These are phyloP conservation scores for Melanogrammus aeglefinus DNA, from an alignment of 2,797 vertebrate genomes.

Conservation along the genomic window DNA sequence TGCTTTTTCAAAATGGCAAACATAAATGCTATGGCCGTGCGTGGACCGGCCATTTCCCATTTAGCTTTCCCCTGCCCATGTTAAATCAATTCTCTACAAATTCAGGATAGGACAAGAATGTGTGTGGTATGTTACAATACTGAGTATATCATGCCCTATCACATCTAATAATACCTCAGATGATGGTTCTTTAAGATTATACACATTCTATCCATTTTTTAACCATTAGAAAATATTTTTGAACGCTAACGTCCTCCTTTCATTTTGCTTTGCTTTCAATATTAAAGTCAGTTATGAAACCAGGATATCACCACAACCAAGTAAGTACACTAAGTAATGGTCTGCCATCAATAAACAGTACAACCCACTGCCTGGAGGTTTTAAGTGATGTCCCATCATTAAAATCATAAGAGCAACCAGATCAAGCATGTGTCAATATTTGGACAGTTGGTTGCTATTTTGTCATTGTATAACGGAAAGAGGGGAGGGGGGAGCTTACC, in stretches of 20 bases:
- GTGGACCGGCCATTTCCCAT: not conserved
- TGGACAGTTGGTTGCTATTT: not conserved
- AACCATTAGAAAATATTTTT: not conserved
- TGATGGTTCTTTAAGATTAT: too few species aligned
- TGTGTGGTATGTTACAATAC: not conserved
- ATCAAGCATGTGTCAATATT: not conserved
- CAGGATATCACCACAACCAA: not conserved
- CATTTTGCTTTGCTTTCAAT: constrained; percentile 1
- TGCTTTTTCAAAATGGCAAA: too few species aligned
- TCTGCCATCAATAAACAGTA: not conserved
- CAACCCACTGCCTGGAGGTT: not conserved
- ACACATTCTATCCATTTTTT: too few species aligned
- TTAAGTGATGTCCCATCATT: not conserved
- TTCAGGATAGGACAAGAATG: not conserved
- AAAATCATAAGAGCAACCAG: not conserved
- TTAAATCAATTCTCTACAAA: not conserved
- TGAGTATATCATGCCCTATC: not conserved
- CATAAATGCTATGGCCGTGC: too few species aligned
- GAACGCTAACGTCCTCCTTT: not conserved
- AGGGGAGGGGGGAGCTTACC: constrained; percentile 63
- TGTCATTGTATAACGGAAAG: not conserved
- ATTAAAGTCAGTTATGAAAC: not conserved
- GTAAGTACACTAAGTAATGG: not conserved
- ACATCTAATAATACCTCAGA: not conserved
- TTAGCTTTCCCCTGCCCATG: not conserved